These are phyloP conservation scores for Aleiodes alternator DNA, from an alignment of 2,888 invertebrate genomes.

Conservation along the genomic window DNA sequence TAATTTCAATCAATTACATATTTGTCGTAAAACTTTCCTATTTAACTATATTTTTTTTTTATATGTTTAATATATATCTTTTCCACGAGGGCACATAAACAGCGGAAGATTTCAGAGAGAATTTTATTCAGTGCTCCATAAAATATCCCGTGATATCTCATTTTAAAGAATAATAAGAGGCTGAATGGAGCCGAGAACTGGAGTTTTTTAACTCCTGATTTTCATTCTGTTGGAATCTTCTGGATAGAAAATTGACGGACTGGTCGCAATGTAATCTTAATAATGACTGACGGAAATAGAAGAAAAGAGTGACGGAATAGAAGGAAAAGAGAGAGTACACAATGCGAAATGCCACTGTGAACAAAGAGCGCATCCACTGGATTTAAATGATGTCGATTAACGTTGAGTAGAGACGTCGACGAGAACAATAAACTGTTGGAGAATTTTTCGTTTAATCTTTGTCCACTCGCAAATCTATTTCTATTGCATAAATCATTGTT, in stretches of 20 bases:
- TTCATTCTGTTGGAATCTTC: background rate
- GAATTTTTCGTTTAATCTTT: background rate
- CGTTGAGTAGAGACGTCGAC: constrained; percentile 32
- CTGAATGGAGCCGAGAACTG: background rate
- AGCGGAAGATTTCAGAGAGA: background rate
- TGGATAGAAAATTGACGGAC: background rate
- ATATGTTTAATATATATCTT: too few relatives aligned
- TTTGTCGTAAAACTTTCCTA: too few relatives aligned
- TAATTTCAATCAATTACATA: too few relatives aligned
- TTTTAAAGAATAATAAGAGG: constrained; percentile 2
- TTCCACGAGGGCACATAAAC: background rate
- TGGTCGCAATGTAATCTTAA: constrained; percentile 31
- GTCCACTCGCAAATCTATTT: background rate
- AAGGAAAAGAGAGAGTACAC: constrained; percentile 19
- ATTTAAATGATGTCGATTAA: constrained; percentile 56
- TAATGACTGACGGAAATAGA: constrained; percentile 26
- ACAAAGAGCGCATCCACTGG: constrained; percentile 50
- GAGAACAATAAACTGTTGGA: constrained; percentile 28
- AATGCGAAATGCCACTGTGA: constrained; percentile 26
- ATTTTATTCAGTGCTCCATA: background rate
- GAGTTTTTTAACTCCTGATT: background rate
- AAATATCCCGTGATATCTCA: background rate
- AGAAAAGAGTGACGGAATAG: constrained; percentile 15
- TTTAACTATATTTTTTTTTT: too few relatives aligned
- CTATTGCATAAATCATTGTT: background rate